Percentiles rank a stretch among this genome's conserved stretches.
phyloP scores from a whole-genome alignment of 2,113 vertebrate genomes.

The Seriola rivoliana region DNA sequence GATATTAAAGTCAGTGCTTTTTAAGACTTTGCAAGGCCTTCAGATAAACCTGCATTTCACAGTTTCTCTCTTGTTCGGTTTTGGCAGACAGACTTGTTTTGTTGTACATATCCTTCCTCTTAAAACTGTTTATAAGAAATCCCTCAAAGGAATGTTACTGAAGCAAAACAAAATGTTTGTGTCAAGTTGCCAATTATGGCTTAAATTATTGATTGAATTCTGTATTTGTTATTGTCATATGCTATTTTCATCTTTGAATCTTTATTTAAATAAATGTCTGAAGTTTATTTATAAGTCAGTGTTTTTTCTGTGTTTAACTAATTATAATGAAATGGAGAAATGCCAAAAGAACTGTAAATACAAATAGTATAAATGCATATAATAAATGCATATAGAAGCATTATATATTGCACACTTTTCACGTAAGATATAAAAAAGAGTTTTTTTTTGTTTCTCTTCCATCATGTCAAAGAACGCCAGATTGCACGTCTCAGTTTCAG shows the following conservation, averaged over 20 bases:
- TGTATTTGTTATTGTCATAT: conserved; percentile 71
- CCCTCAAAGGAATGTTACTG: conserved; percentile 60
- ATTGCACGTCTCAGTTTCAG: conserved; percentile 8
- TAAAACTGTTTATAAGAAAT: conserved; percentile 63
- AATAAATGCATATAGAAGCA: neutral
- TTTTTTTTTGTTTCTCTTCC: neutral
- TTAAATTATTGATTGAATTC: conserved; percentile 74
- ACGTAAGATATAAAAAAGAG: neutral
- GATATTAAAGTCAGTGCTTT: neutral
- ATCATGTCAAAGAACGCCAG: neutral
- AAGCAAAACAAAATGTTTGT: conserved; percentile 65
- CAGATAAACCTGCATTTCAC: neutral
- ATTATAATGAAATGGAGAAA: neutral
- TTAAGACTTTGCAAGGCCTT: neutral
- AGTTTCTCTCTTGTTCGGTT: conserved; percentile 29
- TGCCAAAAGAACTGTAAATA: neutral
- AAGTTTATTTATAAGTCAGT: conserved; percentile 36
- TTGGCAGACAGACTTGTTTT: conserved; percentile 10
- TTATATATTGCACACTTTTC: neutral
- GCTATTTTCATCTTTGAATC: conserved; percentile 56
- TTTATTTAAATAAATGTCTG: conserved; percentile 76
- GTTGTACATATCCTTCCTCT: conserved; percentile 56
- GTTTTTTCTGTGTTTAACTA: conserved; percentile 25
- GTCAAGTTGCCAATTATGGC: conserved; percentile 56
- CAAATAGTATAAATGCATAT: neutral